These are phyloP conservation scores for Danio rerio DNA, from an alignment of 2,113 vertebrate species.

Conservation along the genomic window GRCz12tu NC_133186.1:42974501-42975000, in stretches of 20 bases:
- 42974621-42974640: too few species aligned
- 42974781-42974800: background rate
- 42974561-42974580: too few species aligned
- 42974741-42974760: background rate
- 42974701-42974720: background rate
- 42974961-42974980: too few species aligned
- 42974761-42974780: background rate
- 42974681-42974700: background rate
- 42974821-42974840: conserved; percentile 2
- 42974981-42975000: background rate
- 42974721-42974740: background rate
- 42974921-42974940: background rate
- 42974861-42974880: background rate
- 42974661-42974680: too few species aligned
- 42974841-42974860: background rate
- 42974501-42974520: too few species aligned
- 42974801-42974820: background rate
- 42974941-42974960: conserved; percentile 11
- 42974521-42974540: too few species aligned
- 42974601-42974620: too few species aligned
- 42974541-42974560: too few species aligned
- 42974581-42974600: too few species aligned
- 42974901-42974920: conserved; percentile 3
- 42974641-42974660: too few species aligned
- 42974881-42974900: background rate